These are phyloP conservation scores for Anser cygnoides DNA, from an alignment of 2,113 vertebrate genomes.

Conservation along the genomic window DNA sequence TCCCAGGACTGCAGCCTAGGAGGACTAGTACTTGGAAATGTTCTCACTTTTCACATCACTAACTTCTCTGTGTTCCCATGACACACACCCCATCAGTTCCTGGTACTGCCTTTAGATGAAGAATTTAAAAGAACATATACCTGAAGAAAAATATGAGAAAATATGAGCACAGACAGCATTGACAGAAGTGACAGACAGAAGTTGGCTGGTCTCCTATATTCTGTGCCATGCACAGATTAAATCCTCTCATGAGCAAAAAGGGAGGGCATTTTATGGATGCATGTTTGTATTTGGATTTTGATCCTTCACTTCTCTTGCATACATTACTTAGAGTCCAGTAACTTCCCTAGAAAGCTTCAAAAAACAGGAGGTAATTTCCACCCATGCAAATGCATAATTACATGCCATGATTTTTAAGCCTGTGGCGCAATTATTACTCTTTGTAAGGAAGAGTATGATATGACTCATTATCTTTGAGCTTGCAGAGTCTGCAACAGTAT, in stretches of 20 bases:
- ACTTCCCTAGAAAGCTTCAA: not conserved
- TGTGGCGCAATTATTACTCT: not conserved
- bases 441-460: not conserved
- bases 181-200: not conserved
- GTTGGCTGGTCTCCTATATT: accelerated
- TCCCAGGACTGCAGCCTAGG: not conserved
- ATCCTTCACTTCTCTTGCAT: not conserved
- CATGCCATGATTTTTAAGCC: not conserved
- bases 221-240: accelerated
- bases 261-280: not conserved
- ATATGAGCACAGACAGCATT: accelerated
- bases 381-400: not conserved
- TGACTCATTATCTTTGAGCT: not conserved
- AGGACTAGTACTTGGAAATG: not conserved
- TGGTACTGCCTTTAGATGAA: not conserved
- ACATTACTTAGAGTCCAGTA: not conserved
- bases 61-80: not conserved
- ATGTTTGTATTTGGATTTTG: not conserved
- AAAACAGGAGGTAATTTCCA: not conserved
- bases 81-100: not conserved
- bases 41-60: not conserved
- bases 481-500: not conserved
- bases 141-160: not conserved
- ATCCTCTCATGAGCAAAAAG: not conserved
- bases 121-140: not conserved